These are phyloP conservation scores for Phylloscopus trochiloides DNA, from an alignment of 2,113 vertebrate genomes.

Conservation along the genomic window DNA sequence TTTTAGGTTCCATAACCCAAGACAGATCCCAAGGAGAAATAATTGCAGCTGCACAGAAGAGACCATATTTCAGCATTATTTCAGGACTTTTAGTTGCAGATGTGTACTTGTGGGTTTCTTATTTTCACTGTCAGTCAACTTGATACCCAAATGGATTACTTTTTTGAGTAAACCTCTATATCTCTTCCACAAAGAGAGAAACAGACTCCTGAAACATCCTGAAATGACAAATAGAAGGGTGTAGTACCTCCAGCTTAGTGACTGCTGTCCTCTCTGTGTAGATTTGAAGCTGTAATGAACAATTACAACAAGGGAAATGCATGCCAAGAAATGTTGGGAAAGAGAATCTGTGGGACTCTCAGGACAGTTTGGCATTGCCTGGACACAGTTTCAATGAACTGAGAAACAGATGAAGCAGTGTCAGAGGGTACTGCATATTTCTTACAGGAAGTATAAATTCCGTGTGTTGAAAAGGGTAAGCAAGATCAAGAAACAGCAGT, in stretches of 20 bases:
- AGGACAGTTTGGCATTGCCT: not conserved
- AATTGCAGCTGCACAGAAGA: not conserved
- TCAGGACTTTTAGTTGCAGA: not conserved
- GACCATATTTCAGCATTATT: not conserved
- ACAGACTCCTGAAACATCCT: not conserved
- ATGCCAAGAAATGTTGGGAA: not conserved
- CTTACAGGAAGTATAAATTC: not conserved
- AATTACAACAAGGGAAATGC: not conserved
- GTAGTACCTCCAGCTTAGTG: not conserved
- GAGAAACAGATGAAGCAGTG: not conserved
- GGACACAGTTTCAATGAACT: not conserved
- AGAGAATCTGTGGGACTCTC: not conserved
- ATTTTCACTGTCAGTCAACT: not conserved
- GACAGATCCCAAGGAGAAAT: not conserved
- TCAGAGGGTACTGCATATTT: not conserved
- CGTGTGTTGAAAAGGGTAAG: not conserved
- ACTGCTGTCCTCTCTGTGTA: not conserved
- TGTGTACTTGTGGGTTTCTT: not conserved
- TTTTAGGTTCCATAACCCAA: too few relatives aligned
- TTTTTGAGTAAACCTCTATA: not conserved
- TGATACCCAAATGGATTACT: not conserved
- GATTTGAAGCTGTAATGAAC: not conserved
- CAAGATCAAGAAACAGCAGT: not conserved
- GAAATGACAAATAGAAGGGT: not conserved
- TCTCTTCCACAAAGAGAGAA: not conserved